Percentiles rank a stretch among this genome's conserved stretches.
Conservation (phyloP, 1,140 invertebrate genomes). For the Grapholita molesta region DNA sequence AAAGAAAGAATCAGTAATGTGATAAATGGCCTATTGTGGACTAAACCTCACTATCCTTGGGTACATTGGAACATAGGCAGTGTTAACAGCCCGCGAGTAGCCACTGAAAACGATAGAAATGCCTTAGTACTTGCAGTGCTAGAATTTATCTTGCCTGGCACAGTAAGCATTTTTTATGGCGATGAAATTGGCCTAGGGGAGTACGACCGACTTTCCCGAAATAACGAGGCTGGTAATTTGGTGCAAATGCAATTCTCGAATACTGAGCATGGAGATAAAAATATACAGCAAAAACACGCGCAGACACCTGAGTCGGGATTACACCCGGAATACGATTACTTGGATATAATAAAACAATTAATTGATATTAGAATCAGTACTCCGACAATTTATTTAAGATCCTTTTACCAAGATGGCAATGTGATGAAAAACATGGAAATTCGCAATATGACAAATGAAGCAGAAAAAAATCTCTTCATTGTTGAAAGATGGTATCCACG, state of each 20-base stretch:
- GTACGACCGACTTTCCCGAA: too few species aligned
- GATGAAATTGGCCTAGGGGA: slow-evolving; percentile 84
- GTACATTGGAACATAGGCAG: slow-evolving; percentile 87
- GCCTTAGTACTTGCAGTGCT: slow-evolving; percentile 82
- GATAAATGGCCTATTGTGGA: slow-evolving; percentile 79
- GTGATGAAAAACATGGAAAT: slow-evolving; percentile 82
- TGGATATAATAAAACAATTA: slow-evolving; percentile 78
- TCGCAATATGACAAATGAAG: slow-evolving; percentile 61
- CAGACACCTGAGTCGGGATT: slow-evolving; percentile 77
- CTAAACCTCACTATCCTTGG: slow-evolving; percentile 82
- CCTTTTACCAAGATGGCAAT: slow-evolving; percentile 81
- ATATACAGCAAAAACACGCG: slow-evolving; percentile 34
- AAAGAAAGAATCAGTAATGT: slow-evolving; percentile 79
- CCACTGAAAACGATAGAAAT: slow-evolving; percentile 78
- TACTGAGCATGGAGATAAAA: slow-evolving; percentile 41
- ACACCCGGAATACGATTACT: slow-evolving; percentile 71
- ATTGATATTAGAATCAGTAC: slow-evolving; percentile 78
- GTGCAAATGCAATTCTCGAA: slow-evolving; percentile 81
- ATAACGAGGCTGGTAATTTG: too few species aligned
- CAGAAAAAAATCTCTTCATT: slow-evolving; percentile 81
- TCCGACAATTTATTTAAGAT: slow-evolving; percentile 84
- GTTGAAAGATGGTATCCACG: slow-evolving; percentile 88
- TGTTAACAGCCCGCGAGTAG: slow-evolving; percentile 79
- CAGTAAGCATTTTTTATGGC: slow-evolving; percentile 89
- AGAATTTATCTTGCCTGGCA: slow-evolving; percentile 87